Conservation (phyloP, 2,888 invertebrate genomes). For the Monoplex corrugatus region DNA sequence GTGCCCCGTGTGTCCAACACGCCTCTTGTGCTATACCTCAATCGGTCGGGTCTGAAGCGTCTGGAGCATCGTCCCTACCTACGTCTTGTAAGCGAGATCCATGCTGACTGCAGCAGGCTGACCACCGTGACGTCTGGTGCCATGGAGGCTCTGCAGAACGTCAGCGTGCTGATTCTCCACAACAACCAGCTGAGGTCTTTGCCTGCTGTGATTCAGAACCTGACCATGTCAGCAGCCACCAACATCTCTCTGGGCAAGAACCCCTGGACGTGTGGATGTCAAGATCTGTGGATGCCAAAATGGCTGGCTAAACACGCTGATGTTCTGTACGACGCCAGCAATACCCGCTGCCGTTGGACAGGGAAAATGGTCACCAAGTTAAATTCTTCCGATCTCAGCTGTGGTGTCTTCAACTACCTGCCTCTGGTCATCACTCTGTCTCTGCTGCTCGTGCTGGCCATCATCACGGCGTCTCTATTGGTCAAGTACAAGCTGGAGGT, state of each 20-base stretch:
- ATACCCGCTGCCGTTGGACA: constrained; percentile 42
- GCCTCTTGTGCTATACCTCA: constrained; percentile 30
- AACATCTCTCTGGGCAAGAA: constrained; percentile 56
- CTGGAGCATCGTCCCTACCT: constrained; percentile 46
- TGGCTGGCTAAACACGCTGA: constrained; percentile 52
- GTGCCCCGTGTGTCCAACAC: constrained; percentile 18
- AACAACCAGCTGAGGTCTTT: constrained; percentile 55
- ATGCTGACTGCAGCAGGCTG: constrained; percentile 48
- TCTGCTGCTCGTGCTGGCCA: constrained; percentile 39
- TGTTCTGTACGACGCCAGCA: constrained; percentile 12
- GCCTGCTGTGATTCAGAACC: constrained; percentile 51
- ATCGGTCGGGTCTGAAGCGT: neutral
- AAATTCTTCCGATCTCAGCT: constrained; percentile 35
- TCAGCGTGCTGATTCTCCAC: constrained; percentile 52
- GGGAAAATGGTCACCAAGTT: constrained; percentile 25
- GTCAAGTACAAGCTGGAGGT: constrained; percentile 54
- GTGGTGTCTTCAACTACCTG: constrained; percentile 46
- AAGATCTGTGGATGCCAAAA: constrained; percentile 54
- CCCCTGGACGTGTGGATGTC: constrained; percentile 56
- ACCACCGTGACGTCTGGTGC: constrained; percentile 51
- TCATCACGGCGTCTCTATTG: constrained; percentile 53
- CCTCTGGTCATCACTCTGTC: constrained; percentile 51
- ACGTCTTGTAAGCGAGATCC: constrained; percentile 41
- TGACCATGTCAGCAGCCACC: constrained; percentile 51
- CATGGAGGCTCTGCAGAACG: constrained; percentile 55